Percentiles rank a stretch among this genome's conserved stretches.
Conservation (phyloP, 2,797 vertebrate genomes). For the Ctenopoma multispine region DNA sequence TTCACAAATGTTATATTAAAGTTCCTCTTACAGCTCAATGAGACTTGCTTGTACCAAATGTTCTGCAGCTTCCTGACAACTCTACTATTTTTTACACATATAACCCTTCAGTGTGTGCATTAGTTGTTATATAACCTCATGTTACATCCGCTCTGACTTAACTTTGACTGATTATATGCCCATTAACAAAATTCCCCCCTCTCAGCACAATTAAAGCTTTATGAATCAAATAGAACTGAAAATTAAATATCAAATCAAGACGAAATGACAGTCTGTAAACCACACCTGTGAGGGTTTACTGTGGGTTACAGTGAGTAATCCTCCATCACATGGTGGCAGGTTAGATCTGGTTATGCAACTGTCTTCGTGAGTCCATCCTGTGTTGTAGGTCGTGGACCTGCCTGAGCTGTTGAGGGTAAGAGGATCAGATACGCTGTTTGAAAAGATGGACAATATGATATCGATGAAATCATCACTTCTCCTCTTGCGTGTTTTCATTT, state of each 20-base stretch:
- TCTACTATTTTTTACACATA: neutral
- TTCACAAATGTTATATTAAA: neutral
- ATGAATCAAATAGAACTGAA: neutral
- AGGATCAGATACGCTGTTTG: slow-evolving; percentile 35
- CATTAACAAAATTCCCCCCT: neutral
- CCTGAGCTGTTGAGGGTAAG: slow-evolving; percentile 25
- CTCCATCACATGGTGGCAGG: slow-evolving; percentile 23
- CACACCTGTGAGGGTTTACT: slow-evolving; percentile 28
- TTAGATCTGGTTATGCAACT: slow-evolving; percentile 46
- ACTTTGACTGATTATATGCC: no score
- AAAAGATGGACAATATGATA: slow-evolving; percentile 1
- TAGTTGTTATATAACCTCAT: neutral
- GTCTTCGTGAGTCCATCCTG: slow-evolving; percentile 37
- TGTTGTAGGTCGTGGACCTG: slow-evolving; percentile 26
- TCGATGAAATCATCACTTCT: slow-evolving; percentile 2
- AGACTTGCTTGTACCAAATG: neutral
- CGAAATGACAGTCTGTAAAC: slow-evolving; percentile 4
- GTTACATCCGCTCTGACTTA: neutral
- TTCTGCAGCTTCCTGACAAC: neutral
- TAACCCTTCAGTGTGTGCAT: neutral
- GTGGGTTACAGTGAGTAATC: slow-evolving; percentile 21
- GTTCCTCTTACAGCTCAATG: neutral
- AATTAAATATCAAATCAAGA: neutral
- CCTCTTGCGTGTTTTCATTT: neutral
- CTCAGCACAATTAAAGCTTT: neutral